A percentile compares a stretch with the other conserved stretches of the same genome.
phyloP scores from a whole-genome alignment of 2,113 vertebrate genomes.

The Hyaena hyaena region DNA sequence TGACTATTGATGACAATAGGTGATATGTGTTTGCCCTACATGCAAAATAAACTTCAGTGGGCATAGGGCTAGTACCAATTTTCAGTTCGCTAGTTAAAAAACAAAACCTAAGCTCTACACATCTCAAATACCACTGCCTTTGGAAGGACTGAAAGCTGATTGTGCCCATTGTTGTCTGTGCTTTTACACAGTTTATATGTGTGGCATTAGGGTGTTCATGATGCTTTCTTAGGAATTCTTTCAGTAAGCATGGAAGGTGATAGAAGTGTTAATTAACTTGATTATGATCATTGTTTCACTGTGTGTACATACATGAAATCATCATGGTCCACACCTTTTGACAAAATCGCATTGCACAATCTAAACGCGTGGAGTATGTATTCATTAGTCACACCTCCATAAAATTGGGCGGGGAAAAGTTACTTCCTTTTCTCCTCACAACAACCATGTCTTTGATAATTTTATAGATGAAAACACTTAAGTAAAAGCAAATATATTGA shows the following conservation, averaged over 20 bases:
- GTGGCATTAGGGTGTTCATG: neutral
- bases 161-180: neutral
- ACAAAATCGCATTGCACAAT: neutral
- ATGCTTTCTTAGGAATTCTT: neutral
- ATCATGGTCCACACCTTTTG: neutral
- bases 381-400: neutral
- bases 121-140: neutral
- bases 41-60: neutral
- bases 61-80: neutral
- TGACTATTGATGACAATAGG: neutral
- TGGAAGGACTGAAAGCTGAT: neutral
- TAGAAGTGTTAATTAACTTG: neutral
- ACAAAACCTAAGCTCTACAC: neutral
- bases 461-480: neutral
- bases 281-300: neutral
- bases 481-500: neutral
- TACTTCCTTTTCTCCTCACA: constrained; percentile 8
- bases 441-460: neutral
- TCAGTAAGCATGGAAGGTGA: neutral
- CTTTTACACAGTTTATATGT: neutral
- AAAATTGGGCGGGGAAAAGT: neutral
- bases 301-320: neutral
- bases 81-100: constrained; percentile 1
- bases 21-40: neutral
- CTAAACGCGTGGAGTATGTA: neutral